Evolutionary conservation across 2,888 invertebrate genomes (phyloP), one percentile per base, ranked within the genome.

Genomic region (Synanthedon myopaeformis): DNA sequence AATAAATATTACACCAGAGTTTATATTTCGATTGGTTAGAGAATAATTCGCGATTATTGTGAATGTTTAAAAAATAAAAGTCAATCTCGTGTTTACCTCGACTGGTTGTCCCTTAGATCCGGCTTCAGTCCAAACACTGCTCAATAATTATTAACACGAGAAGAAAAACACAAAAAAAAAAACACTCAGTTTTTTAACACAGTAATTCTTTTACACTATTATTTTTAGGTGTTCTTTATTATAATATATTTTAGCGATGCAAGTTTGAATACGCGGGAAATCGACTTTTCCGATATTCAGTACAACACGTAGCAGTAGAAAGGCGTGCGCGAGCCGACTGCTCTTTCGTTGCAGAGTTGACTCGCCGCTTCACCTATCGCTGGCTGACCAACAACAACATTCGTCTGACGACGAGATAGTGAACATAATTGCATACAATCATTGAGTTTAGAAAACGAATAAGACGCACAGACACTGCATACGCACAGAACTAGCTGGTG

Each of bases 391-490:
- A 49, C 14, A n/a, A 13, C 28, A 51, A n/a, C 11, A 28, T 8
- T 28, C 2, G 28, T 51, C n/a, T n/a, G 35, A 23, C 51, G 0
- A n/a, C 19, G 42, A 45, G 42, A 52, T 42, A 55, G 55, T 56
- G 56, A 59, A 70, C 69, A 72, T 72, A 72, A 74, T 71, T 70
- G 69, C 66, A 64, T 61, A 61, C 72, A 68, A 65, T 69, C 70
- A 70, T 70, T 65, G 72, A 57, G 56, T 72, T 80, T 85, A 85
- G 85, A 85, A 85, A 85, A 83, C 79, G 75, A 76, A 78, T 76
- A 79, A 79, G 77, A 74, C 76, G 70, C 72, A 72, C 67, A 74
- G 77, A 76, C 74, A 76, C 74, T 69, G 68, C 71, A 74, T n/a
- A n/a, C n/a, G n/a, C n/a, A n/a, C n/a, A n/a, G n/a, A n/a, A n/a